Conservation (phyloP, 2,113 vertebrate genomes). For the Paraplagusia blochii region DNA sequence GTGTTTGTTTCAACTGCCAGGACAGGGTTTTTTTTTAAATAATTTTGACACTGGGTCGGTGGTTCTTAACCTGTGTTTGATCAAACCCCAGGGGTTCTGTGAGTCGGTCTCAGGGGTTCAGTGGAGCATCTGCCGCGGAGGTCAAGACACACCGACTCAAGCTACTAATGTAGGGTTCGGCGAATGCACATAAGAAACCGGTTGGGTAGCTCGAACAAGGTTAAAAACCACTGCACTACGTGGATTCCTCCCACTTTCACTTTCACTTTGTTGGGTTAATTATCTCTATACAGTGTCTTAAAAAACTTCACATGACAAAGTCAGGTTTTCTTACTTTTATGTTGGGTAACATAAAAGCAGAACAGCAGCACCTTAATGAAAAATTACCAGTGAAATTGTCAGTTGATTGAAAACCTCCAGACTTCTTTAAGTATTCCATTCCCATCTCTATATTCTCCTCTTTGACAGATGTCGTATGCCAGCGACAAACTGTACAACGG, state of each 20-base stretch:
- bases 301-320: not conserved
- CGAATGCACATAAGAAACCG: too few relatives aligned
- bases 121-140: too few relatives aligned
- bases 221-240: too few relatives aligned
- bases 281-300: not conserved
- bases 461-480: slow-evolving; percentile 66
- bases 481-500: slow-evolving; percentile 66
- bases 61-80: too few relatives aligned
- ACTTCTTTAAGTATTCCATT: not conserved
- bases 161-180: too few relatives aligned
- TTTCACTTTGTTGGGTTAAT: slow-evolving; percentile 26
- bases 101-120: too few relatives aligned
- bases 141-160: too few relatives aligned
- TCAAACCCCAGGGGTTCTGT: too few relatives aligned
- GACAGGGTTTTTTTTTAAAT: not conserved
- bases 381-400: not conserved
- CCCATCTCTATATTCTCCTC: not conserved
- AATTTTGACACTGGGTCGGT: too few relatives aligned
- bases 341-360: not conserved
- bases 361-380: too few relatives aligned
- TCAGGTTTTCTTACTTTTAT: not conserved
- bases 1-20: too few relatives aligned
- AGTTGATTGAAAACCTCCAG: not conserved
- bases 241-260: slow-evolving; percentile 44
- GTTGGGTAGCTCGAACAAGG: too few relatives aligned